Evolutionary conservation across 2,113 vertebrate genomes (phyloP), one percentile per base, ranked within the genome.

Genomic region (Vanacampus margaritifer): DNA sequence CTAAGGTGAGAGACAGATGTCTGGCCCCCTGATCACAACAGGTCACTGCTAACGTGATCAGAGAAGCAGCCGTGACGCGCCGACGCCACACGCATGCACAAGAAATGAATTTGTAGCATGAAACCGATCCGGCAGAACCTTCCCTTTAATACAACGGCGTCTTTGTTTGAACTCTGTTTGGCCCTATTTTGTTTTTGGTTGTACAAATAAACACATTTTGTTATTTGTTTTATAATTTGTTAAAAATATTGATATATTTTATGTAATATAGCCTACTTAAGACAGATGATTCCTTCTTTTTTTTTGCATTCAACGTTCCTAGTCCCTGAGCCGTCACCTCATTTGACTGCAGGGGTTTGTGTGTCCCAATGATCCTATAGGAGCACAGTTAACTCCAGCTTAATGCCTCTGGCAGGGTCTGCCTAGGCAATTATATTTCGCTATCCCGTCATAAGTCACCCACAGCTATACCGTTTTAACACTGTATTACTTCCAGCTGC

Each of bases 1-100:
- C 58, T 70, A 62, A 67, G 50, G 57, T 6, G 19, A 63, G 69
- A 69, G 71, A 59, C 74, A 73, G 74, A 69, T 85, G 71, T 67
- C 26, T 16, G 61, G 53, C 45, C 50, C 50, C 2, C 51, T 1
- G 53, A 66, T 39, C 13, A 26, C 46, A 60, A 43, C 63, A 53
- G 58, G 73, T 76, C 48, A 28, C 67, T 6, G 43, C 50, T 64
- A 46, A 70, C 2, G 6, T 41, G 37, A 67, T 46, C 45, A 51
- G 19, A 56, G 26, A 14, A 53, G 57, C 28, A 17, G 50, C 46
- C 46, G 12, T 24, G 35, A 59, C 59, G 36, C 62, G 39, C 36
- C 13, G 43, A 64, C 65, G 61, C 32, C 43, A 7, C 16, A 45
- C 59, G 50, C 21, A 32, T 35, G 65, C 35, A 63, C 43, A 21